Conservation (phyloP, 2,797 vertebrate species). For the Kryptolebias ocellatus region DNA sequence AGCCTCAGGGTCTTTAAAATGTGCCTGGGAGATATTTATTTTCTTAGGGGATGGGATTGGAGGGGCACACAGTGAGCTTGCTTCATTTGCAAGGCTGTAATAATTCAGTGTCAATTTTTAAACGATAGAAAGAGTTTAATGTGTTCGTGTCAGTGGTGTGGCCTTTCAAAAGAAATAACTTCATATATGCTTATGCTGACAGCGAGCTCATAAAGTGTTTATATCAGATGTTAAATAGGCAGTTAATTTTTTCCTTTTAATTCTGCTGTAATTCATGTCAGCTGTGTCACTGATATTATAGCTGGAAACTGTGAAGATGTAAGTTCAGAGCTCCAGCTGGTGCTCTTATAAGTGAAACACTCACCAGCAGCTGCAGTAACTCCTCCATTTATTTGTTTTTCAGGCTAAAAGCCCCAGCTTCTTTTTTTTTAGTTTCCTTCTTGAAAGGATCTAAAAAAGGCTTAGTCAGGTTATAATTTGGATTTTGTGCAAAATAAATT, state of each 20-base stretch:
- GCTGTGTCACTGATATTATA: conserved; percentile 38
- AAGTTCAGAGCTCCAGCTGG: conserved; percentile 25
- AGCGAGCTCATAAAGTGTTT: conserved; percentile 50
- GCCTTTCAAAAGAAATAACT: conserved; percentile 61
- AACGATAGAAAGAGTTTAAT: conserved; percentile 50
- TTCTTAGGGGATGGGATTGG: conserved; percentile 38
- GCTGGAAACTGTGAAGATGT: conserved; percentile 31
- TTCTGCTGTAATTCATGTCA: conserved; percentile 49
- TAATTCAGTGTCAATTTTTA: conserved; percentile 57
- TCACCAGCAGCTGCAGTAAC: conserved; percentile 13
- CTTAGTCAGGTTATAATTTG: too few relatives aligned
- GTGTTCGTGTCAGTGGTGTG: conserved; percentile 43
- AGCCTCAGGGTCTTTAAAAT: conserved; percentile 65
- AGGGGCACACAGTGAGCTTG: conserved; percentile 39
- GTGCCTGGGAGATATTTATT: conserved; percentile 68
- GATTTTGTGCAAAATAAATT: too few relatives aligned
- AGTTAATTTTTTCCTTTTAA: conserved; percentile 46
- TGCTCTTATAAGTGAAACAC: conserved; percentile 22
- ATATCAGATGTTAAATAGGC: conserved; percentile 55
- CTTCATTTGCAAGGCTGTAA: conserved; percentile 59
- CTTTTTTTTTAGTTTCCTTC: too few relatives aligned
- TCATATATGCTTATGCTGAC: conserved; percentile 45
- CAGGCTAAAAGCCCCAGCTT: background rate
- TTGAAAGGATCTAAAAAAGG: too few relatives aligned
- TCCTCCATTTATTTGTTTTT: background rate